Conservation (phyloP, 2,888 invertebrate species). For the Thymelicus sylvestris region DNA sequence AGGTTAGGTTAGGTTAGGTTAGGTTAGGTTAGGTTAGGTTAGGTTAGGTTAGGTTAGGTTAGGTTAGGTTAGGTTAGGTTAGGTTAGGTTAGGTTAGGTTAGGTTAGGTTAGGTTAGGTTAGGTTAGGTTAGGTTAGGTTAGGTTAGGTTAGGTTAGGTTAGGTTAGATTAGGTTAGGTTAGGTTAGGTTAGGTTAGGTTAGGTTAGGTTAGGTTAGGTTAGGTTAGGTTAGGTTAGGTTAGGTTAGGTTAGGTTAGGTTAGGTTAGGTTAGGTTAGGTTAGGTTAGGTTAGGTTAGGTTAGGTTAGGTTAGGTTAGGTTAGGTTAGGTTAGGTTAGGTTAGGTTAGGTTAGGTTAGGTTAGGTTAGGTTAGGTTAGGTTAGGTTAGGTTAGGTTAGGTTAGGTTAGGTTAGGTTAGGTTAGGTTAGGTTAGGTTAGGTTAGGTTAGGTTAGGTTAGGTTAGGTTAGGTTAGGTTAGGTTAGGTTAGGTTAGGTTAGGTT, state of each 20-base stretch:
- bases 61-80: conserved; percentile 38
- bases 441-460: conserved; percentile 50
- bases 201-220: conserved; percentile 46
- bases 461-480: conserved; percentile 50
- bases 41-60: conserved; percentile 39
- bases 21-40: conserved; percentile 41
- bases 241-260: conserved; percentile 44
- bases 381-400: conserved; percentile 49
- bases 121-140: conserved; percentile 43
- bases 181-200: conserved; percentile 43
- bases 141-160: conserved; percentile 43
- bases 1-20: conserved; percentile 41
- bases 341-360: conserved; percentile 47
- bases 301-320: conserved; percentile 46
- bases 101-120: conserved; percentile 43
- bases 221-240: conserved; percentile 46
- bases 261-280: conserved; percentile 45
- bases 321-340: conserved; percentile 46
- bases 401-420: conserved; percentile 49
- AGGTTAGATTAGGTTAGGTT: conserved; percentile 40
- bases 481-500: conserved; percentile 51
- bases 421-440: conserved; percentile 49
- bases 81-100: conserved; percentile 42
- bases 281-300: conserved; percentile 46
- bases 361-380: conserved; percentile 46